A percentile compares a stretch with the other conserved stretches of the same genome.
These are phyloP conservation scores for Ailuropoda melanoleuca DNA, from an alignment of 2,113 vertebrate species.

Conservation along the genomic window DNA sequence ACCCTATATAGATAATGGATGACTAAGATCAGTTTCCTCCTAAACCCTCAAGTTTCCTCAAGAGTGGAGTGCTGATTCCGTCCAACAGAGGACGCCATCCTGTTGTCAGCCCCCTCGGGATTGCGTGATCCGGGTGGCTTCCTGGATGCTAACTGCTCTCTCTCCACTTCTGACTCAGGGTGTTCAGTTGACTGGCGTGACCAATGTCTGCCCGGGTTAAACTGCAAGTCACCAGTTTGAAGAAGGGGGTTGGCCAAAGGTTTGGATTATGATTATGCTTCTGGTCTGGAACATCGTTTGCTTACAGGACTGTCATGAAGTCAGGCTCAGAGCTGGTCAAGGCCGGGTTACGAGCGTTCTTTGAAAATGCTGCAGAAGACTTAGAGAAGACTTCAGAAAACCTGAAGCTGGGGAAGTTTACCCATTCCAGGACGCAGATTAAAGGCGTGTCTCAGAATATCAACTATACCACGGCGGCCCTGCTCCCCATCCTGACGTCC, in stretches of 20 bases:
- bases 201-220: not conserved
- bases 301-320: conserved; percentile 97
- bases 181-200: fast-evolving
- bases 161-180: not conserved
- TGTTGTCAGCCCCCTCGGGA: not conserved
- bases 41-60: not conserved
- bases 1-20: not conserved
- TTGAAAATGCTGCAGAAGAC: conserved; percentile 98
- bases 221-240: not conserved
- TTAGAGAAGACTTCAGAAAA: conserved; percentile 97
- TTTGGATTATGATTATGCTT: not conserved
- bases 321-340: conserved; percentile 96
- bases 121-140: not conserved
- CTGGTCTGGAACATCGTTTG: not conserved
- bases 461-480: conserved; percentile 96
- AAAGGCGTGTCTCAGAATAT: conserved; percentile 99
- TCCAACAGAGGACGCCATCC: not conserved
- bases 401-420: conserved; percentile 97
- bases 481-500: conserved; percentile 96
- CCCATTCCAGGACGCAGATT: conserved; percentile 97
- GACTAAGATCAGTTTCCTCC: not conserved
- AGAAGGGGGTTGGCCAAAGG: not conserved
- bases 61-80: not conserved
- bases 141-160: not conserved
- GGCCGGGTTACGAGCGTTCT: conserved; percentile 94